phyloP scores from a whole-genome alignment of 1,140 invertebrate species.

The Drosophila sucinea region DNA sequence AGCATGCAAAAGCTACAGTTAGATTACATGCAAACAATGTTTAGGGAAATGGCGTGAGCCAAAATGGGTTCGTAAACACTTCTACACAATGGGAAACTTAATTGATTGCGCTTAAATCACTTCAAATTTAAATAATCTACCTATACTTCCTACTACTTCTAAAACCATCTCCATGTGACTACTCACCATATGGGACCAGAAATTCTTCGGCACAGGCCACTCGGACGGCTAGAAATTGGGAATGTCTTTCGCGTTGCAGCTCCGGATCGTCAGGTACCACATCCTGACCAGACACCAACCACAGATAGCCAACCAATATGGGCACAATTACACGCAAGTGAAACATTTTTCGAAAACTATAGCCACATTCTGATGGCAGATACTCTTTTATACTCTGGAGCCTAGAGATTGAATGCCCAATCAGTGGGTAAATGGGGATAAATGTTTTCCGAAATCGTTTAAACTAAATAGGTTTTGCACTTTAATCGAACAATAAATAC shows the following conservation, averaged over 20 bases:
- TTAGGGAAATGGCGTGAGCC: conserved; percentile 39
- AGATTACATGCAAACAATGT: conserved; percentile 24
- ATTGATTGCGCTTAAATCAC: conserved; percentile 12
- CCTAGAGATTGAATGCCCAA: not conserved
- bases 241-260: conserved; percentile 46
- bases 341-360: conserved; percentile 34
- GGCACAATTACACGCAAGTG: conserved; percentile 20
- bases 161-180: not conserved
- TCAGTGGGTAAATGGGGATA: conserved; percentile 7
- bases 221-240: conserved; percentile 37
- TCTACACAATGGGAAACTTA: conserved; percentile 29
- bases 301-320: not conserved
- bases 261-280: conserved; percentile 47
- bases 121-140: not conserved
- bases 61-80: conserved; percentile 25
- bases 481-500: conserved; percentile 82
- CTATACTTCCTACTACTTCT: not conserved
- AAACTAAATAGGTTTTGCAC: conserved; percentile 73
- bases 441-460: conserved; percentile 43
- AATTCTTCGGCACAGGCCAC: conserved; percentile 55
- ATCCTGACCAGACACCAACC: conserved; percentile 33
- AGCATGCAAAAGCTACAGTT: conserved; percentile 46
- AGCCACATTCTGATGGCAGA: not conserved
- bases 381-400: conserved; percentile 39
- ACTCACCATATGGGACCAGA: conserved; percentile 58